Evolutionary conservation across 1,140 invertebrate species (phyloP).

Genomic region (Habropoda laboriosa): DNA sequence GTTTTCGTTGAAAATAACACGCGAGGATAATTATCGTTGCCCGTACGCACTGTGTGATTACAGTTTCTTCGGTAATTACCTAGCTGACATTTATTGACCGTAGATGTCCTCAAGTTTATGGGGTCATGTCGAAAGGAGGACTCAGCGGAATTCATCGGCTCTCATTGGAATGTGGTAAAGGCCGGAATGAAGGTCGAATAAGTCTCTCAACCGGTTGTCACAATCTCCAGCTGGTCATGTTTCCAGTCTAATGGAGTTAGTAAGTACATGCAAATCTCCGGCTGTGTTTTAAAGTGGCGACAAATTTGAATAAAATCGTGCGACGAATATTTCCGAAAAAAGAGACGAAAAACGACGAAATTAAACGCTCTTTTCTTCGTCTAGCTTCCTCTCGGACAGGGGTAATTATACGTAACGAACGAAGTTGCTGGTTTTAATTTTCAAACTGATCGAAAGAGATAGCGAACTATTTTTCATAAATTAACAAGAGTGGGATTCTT

Average conservation of each 20-base stretch:
- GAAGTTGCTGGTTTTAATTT: too few species aligned
- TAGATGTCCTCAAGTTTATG: slow-evolving; percentile 50
- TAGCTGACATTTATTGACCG: neutral
- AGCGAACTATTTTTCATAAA: neutral
- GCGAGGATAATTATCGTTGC: too few species aligned
- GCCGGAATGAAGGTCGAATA: slow-evolving; percentile 74
- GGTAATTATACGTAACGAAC: too few species aligned
- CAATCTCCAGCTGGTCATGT: slow-evolving; percentile 49
- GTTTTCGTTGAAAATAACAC: neutral
- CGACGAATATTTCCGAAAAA: neutral
- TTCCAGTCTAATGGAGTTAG: slow-evolving; percentile 55
- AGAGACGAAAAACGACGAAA: neutral
- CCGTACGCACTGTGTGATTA: too few species aligned
- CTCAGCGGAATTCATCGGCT: slow-evolving; percentile 57
- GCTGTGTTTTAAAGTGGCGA: neutral
- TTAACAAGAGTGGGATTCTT: neutral
- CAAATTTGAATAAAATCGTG: slow-evolving; percentile 1
- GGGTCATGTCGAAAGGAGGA: slow-evolving; percentile 70
- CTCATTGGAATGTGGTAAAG: slow-evolving; percentile 72
- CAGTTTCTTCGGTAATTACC: neutral
- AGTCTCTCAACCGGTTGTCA: slow-evolving; percentile 45
- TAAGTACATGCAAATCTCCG: slow-evolving; percentile 48
- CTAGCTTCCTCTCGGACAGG: too few species aligned
- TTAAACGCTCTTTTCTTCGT: neutral
- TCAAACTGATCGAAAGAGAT: too few species aligned